Conservation (phyloP, 1,140 invertebrate genomes). For the Bombus pyrosoma region DNA sequence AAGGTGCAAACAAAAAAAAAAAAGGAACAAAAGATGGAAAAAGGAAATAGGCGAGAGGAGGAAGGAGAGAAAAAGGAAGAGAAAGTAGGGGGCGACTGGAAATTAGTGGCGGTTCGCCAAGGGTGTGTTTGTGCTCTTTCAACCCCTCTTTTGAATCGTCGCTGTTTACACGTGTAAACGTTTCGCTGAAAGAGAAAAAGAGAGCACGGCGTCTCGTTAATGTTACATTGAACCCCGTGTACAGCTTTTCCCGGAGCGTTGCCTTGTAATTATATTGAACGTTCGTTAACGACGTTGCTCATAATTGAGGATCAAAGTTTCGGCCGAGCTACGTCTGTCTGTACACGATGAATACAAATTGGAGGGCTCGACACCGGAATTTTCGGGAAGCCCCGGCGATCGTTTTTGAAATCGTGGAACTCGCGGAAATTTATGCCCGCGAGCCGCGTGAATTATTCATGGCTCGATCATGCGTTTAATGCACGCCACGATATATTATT, state of each 20-base stretch:
- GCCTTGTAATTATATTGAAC: neutral
- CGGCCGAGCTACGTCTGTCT: neutral
- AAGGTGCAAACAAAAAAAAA: neutral
- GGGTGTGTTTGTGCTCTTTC: neutral
- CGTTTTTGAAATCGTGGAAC: neutral
- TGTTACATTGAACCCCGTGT: slow-evolving; percentile 2
- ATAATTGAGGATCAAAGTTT: slow-evolving; percentile 9
- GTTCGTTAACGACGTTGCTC: slow-evolving; percentile 22
- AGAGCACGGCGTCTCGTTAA: slow-evolving; percentile 5
- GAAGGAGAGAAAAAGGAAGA: neutral
- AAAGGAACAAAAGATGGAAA: neutral
- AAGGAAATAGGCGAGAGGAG: too few species aligned
- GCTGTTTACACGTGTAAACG: slow-evolving; percentile 1
- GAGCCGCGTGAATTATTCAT: neutral
- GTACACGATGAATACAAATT: slow-evolving; percentile 7
- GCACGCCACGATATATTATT: neutral
- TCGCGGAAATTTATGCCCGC: neutral
- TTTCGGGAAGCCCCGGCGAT: neutral
- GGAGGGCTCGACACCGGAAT: neutral
- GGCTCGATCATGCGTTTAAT: neutral
- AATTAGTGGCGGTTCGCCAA: slow-evolving; percentile 10
- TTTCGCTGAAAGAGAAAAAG: neutral
- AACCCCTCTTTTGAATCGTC: neutral
- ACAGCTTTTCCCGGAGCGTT: neutral
- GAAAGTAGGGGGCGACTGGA: neutral